A percentile compares a stretch with the other conserved stretches of the same genome.
Evolutionary conservation across 1,140 invertebrate genomes (phyloP).

Genomic region (Zaprionus camerounensis): DNA sequence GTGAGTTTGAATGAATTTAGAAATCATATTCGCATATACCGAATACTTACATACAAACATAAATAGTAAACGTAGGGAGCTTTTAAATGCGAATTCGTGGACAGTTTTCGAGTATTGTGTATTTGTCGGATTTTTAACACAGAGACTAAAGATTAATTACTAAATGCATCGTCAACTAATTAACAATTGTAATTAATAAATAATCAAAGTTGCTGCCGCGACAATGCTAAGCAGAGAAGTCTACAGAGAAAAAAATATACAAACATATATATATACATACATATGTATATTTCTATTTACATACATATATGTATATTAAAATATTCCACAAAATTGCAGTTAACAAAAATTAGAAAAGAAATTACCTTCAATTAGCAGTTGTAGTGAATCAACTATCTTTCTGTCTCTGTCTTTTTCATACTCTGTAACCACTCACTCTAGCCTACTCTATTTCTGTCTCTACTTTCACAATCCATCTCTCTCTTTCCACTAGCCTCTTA

Average conservation of each 20-base stretch:
- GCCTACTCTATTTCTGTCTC: constrained; percentile 2
- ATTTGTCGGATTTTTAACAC: constrained; percentile 4
- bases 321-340: constrained; percentile 12
- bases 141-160: constrained; percentile 4
- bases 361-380: constrained; percentile 44
- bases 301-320: background rate
- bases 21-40: constrained; percentile 1
- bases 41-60: background rate
- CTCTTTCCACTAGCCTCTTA: constrained; percentile 40
- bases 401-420: constrained; percentile 10
- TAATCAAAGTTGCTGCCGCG: constrained; percentile 5
- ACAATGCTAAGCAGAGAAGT: background rate
- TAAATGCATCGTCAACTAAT: constrained; percentile 1
- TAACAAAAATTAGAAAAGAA: constrained; percentile 15
- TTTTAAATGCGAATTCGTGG: constrained; percentile 20
- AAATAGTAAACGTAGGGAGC: constrained; percentile 21
- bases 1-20: constrained; percentile 63
- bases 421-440: background rate
- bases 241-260: background rate
- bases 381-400: constrained; percentile 32
- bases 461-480: constrained; percentile 11
- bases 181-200: constrained; percentile 3
- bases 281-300: background rate
- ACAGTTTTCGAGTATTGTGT: background rate
- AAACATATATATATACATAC: constrained; percentile 1